A percentile compares a stretch with the other conserved stretches of the same genome.
Conservation (phyloP, 2,113 vertebrate genomes). For the Bombycilla garrulus region DNA sequence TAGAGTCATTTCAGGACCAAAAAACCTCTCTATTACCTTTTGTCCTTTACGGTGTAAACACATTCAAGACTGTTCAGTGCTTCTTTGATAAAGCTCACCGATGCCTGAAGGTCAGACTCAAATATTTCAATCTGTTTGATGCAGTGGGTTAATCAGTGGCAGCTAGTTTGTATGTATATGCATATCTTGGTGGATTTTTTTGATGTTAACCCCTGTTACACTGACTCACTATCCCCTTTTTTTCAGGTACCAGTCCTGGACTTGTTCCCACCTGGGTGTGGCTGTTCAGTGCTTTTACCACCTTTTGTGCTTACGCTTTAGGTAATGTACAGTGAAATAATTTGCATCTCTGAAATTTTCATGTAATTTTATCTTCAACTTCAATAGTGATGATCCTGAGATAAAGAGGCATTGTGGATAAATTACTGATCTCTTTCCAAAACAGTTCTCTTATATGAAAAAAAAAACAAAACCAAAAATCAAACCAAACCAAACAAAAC, state of each 20-base stretch:
- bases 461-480: fast-evolving
- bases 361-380: neutral
- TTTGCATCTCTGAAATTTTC: neutral
- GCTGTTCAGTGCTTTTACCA: constrained; percentile 64
- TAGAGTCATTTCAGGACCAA: neutral
- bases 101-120: neutral
- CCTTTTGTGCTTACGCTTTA: constrained; percentile 68
- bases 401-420: neutral
- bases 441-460: neutral
- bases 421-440: neutral
- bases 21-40: neutral
- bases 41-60: neutral
- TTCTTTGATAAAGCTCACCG: neutral
- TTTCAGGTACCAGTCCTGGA: constrained; percentile 58
- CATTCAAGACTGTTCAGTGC: neutral
- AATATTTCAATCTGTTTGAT: neutral
- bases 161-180: neutral
- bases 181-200: neutral
- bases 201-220: neutral
- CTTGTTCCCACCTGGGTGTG: constrained; percentile 63
- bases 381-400: neutral
- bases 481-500: neutral
- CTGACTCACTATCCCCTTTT: neutral
- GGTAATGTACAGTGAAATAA: constrained; percentile 42
- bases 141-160: neutral